Base-by-base conservation (phyloP, 1,140 invertebrate species). In the Drosophila mojavensis region DNA sequence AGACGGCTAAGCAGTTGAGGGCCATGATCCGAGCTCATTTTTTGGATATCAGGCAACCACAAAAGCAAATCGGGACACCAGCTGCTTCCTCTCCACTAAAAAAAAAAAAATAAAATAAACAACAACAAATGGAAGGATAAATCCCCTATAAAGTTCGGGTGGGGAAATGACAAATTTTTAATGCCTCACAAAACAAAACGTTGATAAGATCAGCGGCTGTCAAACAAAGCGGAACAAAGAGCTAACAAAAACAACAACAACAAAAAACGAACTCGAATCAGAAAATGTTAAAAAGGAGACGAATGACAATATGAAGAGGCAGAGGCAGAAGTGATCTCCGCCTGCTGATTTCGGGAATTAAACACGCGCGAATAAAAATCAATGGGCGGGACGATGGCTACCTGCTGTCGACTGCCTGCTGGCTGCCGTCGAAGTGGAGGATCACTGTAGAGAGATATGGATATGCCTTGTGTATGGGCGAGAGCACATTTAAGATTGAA, bases 281-380 rank as follows among this genome's bases (percentile, higher is more conserved):
- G 41, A 58, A 80, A 33, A 66, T 55, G 71, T 56, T 71, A 15
- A 62, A 58, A 36, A 33, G 56, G 70, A 66, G 82, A 77, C 48
- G 77, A 75, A 89, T 83, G 84, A 89, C 77, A 89, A 78, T 50
- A 69, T 5, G 43, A 51, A 26, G 30, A 65, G 54, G 45, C 50
- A 20, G 41, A 15, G 41, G 11, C 15, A 15, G 43, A 47, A 17
- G 50, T 69, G 83, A 88, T 88, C 84, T 77, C 36, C 50, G 69
- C 9, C 51, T 81, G 70, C 84, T 89, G 80, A 89, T 88, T 88
- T 84, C 24, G 81, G 74, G 85, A 78, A 88, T 88, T 88, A 88
- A 84, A 84, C 85, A 89, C 84, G 84, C 84, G 84, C 80, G 80
- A 88, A 88, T 84, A 80, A 72, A 70, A 90, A 89, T 88, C 84